phyloP scores from a whole-genome alignment of 1,140 invertebrate genomes.

The Wiebesia pumilae region DNA sequence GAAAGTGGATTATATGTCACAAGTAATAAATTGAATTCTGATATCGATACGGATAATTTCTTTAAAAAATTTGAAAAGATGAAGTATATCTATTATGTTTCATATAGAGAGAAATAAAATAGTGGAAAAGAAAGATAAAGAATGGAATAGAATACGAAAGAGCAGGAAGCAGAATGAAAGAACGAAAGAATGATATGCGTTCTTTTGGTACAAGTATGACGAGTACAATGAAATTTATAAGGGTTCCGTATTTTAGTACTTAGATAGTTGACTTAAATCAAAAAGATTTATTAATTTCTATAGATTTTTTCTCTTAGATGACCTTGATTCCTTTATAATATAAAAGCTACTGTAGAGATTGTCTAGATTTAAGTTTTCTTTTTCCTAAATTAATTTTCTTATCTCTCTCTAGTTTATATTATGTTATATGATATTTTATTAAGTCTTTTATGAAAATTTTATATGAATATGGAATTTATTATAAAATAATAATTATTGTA shows the following conservation, averaged over 20 bases:
- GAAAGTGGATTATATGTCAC: neutral
- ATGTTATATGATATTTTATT: too few species aligned
- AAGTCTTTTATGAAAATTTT: too few species aligned
- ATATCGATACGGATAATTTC: neutral
- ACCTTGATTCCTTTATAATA: too few species aligned
- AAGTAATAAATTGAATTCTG: slow-evolving; percentile 29
- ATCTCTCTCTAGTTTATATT: too few species aligned
- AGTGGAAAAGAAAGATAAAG: neutral
- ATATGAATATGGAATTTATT: too few species aligned
- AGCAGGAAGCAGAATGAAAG: too few species aligned
- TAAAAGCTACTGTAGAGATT: too few species aligned
- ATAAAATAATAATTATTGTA: too few species aligned
- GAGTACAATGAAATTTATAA: slow-evolving; percentile 70
- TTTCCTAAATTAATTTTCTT: too few species aligned
- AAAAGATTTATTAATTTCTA: slow-evolving; percentile 72
- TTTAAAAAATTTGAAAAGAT: slow-evolving; percentile 27
- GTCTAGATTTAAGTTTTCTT: too few species aligned
- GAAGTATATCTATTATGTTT: slow-evolving; percentile 30
- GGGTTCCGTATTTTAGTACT: slow-evolving; percentile 65
- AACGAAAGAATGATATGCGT: neutral
- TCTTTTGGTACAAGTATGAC: slow-evolving; percentile 51
- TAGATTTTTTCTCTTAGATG: slow-evolving; percentile 56
- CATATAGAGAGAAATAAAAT: neutral
- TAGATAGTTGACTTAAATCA: slow-evolving; percentile 66
- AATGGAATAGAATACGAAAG: neutral